A percentile compares a stretch with the other conserved stretches of the same genome.
phyloP scores from a whole-genome alignment of 2,797 vertebrate genomes.

The Coendou prehensilis region DNA sequence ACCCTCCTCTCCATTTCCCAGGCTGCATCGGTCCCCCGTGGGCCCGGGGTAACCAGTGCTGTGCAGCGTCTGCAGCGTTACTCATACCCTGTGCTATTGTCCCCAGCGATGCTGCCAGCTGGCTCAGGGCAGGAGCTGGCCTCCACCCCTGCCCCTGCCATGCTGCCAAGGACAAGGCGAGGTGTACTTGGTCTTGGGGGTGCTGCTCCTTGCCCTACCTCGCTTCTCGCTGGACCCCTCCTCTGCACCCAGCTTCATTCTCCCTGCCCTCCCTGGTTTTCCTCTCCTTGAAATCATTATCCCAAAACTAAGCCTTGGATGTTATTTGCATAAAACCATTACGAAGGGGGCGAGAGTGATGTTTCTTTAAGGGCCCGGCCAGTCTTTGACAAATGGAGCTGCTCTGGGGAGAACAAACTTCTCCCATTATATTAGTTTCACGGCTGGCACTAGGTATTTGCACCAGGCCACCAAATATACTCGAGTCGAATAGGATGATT shows the following conservation, averaged over 20 bases:
- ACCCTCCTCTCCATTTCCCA: neutral
- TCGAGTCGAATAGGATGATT: neutral
- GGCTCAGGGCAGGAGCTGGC: neutral
- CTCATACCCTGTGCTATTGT: neutral
- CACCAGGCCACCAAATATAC: neutral
- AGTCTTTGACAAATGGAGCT: conserved; percentile 58
- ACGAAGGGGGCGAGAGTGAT: neutral
- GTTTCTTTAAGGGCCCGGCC: conserved; percentile 26
- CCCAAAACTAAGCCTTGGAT: neutral
- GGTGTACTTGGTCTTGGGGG: neutral
- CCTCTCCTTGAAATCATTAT: conserved; percentile 41
- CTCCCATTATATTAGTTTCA: neutral
- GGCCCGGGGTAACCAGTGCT: rapidly evolving
- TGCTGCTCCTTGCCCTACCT: neutral
- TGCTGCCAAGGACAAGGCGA: neutral
- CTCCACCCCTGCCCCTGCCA: rapidly evolving
- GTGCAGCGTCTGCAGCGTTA: rapidly evolving
- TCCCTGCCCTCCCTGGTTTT: neutral
- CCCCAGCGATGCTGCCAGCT: neutral
- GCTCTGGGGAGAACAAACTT: conserved; percentile 37
- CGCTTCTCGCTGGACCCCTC: too few species aligned
- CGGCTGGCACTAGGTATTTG: neutral
- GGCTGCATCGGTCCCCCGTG: too few species aligned
- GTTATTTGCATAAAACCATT: conserved; percentile 65
- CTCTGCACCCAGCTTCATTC: too few species aligned